phyloP scores from a whole-genome alignment of 2,113 vertebrate species.

The Seriola aureovittata region DNA sequence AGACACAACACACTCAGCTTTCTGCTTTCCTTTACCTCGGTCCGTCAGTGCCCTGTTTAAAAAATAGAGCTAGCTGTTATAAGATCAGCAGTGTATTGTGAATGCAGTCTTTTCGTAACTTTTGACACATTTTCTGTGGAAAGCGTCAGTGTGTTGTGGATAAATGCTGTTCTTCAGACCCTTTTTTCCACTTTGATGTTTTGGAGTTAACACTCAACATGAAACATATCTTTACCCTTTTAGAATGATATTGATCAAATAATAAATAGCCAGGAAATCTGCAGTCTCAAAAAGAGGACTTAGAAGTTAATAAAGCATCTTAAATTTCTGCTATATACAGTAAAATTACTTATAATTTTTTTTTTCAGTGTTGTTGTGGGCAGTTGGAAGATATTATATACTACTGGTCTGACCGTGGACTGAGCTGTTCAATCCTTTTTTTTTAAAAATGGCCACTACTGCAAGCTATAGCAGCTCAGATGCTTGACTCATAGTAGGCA shows the following conservation, averaged over 20 bases:
- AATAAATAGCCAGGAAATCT: no score
- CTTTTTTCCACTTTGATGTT: background rate
- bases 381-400: no score
- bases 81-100: background rate
- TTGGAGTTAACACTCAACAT: background rate
- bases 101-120: background rate
- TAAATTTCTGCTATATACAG: no score
- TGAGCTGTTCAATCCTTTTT: no score
- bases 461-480: background rate
- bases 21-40: constrained; percentile 24
- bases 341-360: no score
- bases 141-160: background rate
- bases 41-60: background rate
- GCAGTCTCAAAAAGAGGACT: no score
- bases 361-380: no score
- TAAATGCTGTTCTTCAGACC: background rate
- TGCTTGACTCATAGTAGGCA: no score
- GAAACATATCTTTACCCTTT: background rate
- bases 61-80: background rate
- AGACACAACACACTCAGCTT: constrained; percentile 11
- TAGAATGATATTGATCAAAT: background rate
- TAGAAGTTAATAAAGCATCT: no score
- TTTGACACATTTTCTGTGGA: background rate
- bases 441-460: background rate
- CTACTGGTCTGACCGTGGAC: no score